phyloP scores from a whole-genome alignment of 2,113 vertebrate species.

The Meleagris gallopavo region DNA sequence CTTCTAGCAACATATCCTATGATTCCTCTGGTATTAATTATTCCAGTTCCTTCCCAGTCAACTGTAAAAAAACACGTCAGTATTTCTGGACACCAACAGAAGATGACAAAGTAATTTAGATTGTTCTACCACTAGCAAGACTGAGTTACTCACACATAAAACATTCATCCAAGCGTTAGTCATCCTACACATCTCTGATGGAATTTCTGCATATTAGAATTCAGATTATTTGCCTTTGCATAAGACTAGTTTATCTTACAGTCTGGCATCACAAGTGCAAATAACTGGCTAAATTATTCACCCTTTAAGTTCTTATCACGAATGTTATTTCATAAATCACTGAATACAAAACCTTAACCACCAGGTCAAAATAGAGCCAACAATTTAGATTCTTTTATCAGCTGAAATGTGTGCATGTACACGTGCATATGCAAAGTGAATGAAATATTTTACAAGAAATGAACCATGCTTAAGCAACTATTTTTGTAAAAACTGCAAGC shows the following conservation, averaged over 20 bases:
- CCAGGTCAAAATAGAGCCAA: not conserved
- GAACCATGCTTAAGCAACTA: not conserved
- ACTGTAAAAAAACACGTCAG: constrained; percentile 45
- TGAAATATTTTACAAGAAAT: not conserved
- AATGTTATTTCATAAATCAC: not conserved
- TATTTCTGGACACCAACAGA: not conserved
- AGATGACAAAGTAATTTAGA: not conserved
- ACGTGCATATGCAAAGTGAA: accelerated
- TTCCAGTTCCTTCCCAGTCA: constrained; percentile 24
- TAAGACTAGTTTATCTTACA: not conserved
- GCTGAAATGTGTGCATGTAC: not conserved
- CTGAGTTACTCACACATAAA: accelerated
- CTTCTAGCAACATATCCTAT: not conserved
- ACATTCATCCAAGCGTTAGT: not conserved
- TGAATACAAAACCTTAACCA: not conserved
- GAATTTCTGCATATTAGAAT: not conserved
- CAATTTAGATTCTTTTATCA: not conserved
- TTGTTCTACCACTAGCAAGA: not conserved
- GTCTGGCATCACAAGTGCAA: not conserved
- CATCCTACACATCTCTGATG: not conserved
- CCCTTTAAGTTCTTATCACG: not conserved
- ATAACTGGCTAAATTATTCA: not conserved
- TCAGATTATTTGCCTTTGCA: not conserved
- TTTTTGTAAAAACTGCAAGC: not conserved
- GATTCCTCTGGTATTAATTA: not conserved